phyloP scores from a whole-genome alignment of 2,888 invertebrate genomes.

The Apamea monoglypha region DNA sequence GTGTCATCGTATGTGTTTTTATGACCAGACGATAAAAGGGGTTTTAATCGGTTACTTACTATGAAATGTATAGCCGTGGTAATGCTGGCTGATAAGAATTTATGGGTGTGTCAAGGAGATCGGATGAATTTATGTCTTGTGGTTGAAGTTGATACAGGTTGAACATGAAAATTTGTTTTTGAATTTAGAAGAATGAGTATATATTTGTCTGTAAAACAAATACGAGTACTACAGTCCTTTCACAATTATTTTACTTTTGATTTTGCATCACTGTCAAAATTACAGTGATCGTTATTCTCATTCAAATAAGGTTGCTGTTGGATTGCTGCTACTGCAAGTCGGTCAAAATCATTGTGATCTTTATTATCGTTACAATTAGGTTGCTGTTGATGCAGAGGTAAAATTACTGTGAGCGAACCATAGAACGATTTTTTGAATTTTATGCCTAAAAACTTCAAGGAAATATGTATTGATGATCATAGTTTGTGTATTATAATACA shows the following conservation, averaged over 20 bases:
- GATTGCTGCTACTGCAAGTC: neutral
- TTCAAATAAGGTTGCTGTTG: neutral
- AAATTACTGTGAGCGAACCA: neutral
- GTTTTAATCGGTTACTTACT: slow-evolving; percentile 49
- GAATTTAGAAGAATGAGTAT: neutral
- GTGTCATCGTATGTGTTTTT: slow-evolving; percentile 33
- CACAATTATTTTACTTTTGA: neutral
- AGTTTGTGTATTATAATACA: too few species aligned
- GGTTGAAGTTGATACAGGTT: slow-evolving; percentile 2
- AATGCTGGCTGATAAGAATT: slow-evolving; percentile 49
- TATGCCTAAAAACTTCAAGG: neutral
- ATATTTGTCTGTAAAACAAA: neutral
- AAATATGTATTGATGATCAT: too few species aligned
- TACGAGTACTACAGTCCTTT: neutral
- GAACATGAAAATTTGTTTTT: slow-evolving; percentile 7
- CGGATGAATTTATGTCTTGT: slow-evolving; percentile 23
- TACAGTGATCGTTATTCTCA: neutral
- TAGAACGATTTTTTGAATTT: neutral
- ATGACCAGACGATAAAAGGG: slow-evolving; percentile 45
- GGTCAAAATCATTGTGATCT: neutral
- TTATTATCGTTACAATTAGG: neutral
- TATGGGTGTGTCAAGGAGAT: slow-evolving; percentile 33
- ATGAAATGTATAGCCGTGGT: slow-evolving; percentile 17
- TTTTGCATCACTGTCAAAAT: neutral
- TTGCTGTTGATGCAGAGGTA: neutral